These are phyloP conservation scores for Julus scanicus DNA, from an alignment of 2,888 invertebrate genomes.

Conservation along the genomic window DNA sequence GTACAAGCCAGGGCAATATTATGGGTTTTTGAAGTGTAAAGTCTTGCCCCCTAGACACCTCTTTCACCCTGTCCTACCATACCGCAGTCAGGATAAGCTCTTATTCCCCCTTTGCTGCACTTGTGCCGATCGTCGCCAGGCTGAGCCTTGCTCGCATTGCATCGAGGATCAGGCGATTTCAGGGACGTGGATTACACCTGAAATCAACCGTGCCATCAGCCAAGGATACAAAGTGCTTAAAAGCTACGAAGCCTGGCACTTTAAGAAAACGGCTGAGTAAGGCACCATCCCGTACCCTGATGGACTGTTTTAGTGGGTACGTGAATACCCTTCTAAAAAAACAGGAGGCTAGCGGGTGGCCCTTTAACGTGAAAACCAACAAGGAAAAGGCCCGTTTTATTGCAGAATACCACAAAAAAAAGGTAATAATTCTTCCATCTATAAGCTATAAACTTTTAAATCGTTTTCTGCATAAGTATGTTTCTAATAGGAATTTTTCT, in stretches of 20 bases:
- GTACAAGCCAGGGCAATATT: neutral
- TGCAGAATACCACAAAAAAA: constrained; percentile 54
- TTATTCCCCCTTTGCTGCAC: constrained; percentile 47
- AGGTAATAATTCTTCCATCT: neutral
- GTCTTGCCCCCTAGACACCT: neutral
- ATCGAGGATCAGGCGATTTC: neutral
- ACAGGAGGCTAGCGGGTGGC: constrained; percentile 48
- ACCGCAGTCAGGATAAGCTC: neutral
- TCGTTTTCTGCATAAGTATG: neutral
- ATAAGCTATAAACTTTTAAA: neutral
- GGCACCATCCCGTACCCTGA: neutral
- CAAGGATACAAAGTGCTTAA: constrained; percentile 16
- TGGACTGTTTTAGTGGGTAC: constrained; percentile 54
- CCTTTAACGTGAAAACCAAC: neutral
- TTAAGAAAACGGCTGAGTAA: neutral
- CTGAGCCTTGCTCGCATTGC: neutral
- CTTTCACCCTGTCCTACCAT: constrained; percentile 37
- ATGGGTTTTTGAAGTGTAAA: neutral
- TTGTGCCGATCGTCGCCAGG: neutral
- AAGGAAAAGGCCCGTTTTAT: neutral
- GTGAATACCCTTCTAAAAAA: neutral
- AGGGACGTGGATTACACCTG: constrained; percentile 49
- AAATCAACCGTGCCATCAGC: constrained; percentile 5
- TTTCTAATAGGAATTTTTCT: neutral
- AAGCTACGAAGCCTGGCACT: constrained; percentile 50